Conservation (phyloP, 1,140 invertebrate species). For the Bombus impatiens region DNA sequence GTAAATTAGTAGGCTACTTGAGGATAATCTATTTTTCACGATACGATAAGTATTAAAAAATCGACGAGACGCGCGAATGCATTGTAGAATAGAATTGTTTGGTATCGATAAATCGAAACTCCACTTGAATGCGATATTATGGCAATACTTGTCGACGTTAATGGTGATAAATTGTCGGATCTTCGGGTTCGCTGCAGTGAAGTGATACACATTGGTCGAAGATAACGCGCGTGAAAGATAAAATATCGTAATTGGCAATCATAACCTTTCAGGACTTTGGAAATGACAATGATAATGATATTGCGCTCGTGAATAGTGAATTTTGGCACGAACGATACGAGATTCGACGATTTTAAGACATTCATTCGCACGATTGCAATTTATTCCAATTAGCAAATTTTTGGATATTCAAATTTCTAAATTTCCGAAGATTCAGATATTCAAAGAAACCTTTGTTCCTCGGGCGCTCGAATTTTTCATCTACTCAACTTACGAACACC, state of each 20-base stretch:
- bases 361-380: background rate
- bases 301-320: constrained; percentile 21
- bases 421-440: too few relatives aligned
- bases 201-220: constrained; percentile 8
- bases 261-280: constrained; percentile 15
- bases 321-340: background rate
- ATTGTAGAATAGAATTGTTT: background rate
- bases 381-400: background rate
- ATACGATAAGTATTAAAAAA: background rate
- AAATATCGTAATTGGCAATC: constrained; percentile 47
- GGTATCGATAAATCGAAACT: background rate
- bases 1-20: too few relatives aligned
- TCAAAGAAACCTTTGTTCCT: too few relatives aligned
- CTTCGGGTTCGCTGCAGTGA: background rate
- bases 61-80: background rate
- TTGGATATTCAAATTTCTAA: background rate
- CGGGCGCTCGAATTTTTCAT: too few relatives aligned
- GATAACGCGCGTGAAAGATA: constrained; percentile 52
- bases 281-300: constrained; percentile 4
- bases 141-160: constrained; percentile 13
- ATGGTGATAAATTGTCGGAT: constrained; percentile 45
- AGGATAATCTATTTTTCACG: background rate
- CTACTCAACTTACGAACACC: too few relatives aligned
- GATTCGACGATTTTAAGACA: background rate
- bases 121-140: background rate